Evolutionary conservation across 2,888 invertebrate species (phyloP), one percentile per base, ranked within the genome.

Genomic region (Coenonympha arcania): DNA sequence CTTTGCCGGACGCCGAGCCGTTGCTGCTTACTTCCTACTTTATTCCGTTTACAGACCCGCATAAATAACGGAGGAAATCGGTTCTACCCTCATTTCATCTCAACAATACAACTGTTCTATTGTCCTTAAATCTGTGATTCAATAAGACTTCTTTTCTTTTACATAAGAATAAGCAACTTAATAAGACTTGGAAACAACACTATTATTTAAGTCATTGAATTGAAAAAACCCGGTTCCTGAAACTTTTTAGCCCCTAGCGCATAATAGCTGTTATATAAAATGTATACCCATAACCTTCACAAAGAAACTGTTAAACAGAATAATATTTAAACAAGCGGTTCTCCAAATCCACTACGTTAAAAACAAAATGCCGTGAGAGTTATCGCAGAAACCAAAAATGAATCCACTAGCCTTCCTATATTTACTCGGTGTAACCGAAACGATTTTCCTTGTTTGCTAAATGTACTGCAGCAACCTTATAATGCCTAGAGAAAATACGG

Each of bases 401-500:
- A 30, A 42, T 42, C 30, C 20, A 6, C 19, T 31, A 19, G 42
- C 19, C 19, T 30, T 20, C 11, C 19, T 69, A 76, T 64, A 75
- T 79, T 67, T 66, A 64, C 71, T 74, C 74, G 76, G 80, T 81
- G 78, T 74, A 72, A 70, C 65, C 67, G 69, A 73, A 75, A 67
- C 70, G 69, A 70, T 76, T 74, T 53, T 71, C 67, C 68, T 56
- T 60, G 47, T 52, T 71, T 74, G 71, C 45, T 58, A 55, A 77
- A 52, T 77, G 73, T 73, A 73, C 73, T 65, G 70, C 68, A 64
- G 69, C 69, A 69, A 73, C 73, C 74, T 77, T 75, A 76, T 78
- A 78, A 74, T 71, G 71, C 76, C 75, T 79, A 78, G 79, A 76
- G 73, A 78, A 83, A 81, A 81, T 75, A 77, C 76, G 73, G 71